Conservation (phyloP, 2,797 vertebrate species). For the Anolis apletophallus region DNA sequence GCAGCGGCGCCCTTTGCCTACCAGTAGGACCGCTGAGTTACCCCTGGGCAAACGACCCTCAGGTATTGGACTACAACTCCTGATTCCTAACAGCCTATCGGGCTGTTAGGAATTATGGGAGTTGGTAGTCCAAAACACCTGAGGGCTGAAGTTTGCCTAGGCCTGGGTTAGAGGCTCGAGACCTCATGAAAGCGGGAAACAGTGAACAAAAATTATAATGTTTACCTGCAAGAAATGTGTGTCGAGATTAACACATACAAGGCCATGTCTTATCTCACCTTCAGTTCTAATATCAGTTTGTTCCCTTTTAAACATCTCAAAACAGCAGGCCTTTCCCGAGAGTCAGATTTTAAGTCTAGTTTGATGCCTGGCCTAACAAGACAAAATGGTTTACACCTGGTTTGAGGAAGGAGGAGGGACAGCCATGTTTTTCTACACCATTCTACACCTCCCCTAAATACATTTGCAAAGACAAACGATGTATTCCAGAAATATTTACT, state of each 20-base stretch:
- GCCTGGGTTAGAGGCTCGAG: no score
- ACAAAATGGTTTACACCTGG: neutral
- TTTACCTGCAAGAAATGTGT: no score
- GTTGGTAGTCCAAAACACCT: no score
- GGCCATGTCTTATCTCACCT: neutral
- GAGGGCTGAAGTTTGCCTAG: no score
- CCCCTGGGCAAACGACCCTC: no score
- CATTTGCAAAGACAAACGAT: neutral
- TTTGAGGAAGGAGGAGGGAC: neutral
- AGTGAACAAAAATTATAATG: no score
- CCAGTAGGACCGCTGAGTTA: no score
- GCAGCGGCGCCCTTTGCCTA: no score
- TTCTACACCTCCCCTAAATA: neutral
- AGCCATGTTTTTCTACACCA: neutral
- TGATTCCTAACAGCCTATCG: no score
- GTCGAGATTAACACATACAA: neutral
- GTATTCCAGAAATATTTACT: neutral
- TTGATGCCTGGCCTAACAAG: neutral
- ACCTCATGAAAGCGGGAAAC: no score
- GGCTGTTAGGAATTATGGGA: no score
- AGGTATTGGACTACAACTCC: no score
- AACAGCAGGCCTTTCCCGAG: neutral
- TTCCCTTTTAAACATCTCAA: neutral
- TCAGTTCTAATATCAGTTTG: neutral
- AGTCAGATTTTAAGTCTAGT: neutral